A percentile compares a stretch with the other conserved stretches of the same genome.
Conservation (phyloP, 2,113 vertebrate species). For the Danio rerio region GRCz12tu NC_133188.1:42665001-42665500, state of each 20-base stretch:
- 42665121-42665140: too few species aligned
- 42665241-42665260: neutral
- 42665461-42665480: constrained; percentile 83
- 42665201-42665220: neutral
- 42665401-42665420: constrained; percentile 61
- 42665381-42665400: constrained; percentile 55
- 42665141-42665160: too few species aligned
- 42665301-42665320: constrained; percentile 65
- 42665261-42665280: constrained; percentile 62
- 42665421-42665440: constrained; percentile 55
- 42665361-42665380: constrained; percentile 70
- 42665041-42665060: too few species aligned
- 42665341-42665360: constrained; percentile 77
- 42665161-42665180: too few species aligned
- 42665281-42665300: constrained; percentile 69
- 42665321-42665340: constrained; percentile 67
- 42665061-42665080: too few species aligned
- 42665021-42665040: too few species aligned
- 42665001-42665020: too few species aligned
- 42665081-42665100: too few species aligned
- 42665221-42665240: constrained; percentile 53
- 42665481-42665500: constrained; percentile 88
- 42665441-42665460: constrained; percentile 89
- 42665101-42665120: too few species aligned
- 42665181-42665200: neutral